Conservation (phyloP, 92 coral and sea anemone species). For the Metridium senile region DNA sequence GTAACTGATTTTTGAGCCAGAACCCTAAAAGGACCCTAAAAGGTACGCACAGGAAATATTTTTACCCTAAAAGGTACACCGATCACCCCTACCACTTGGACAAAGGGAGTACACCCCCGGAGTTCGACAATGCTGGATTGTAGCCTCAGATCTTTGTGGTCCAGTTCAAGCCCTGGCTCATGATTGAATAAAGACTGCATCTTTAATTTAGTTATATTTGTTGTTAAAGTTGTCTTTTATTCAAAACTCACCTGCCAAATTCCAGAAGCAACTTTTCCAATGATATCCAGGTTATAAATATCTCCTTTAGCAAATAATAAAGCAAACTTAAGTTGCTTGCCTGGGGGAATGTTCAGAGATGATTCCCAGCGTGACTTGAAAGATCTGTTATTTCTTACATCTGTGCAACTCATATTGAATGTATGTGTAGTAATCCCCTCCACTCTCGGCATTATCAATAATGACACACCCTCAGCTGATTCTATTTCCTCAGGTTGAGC, state of each 20-base stretch:
- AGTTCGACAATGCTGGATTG: too few relatives aligned
- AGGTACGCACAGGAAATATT: too few relatives aligned
- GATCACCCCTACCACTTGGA: too few relatives aligned
- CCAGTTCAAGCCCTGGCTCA: too few relatives aligned
- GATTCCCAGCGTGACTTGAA: constrained; percentile 79
- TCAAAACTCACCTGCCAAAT: constrained; percentile 69
- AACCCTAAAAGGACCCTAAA: too few relatives aligned
- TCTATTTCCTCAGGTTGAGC: constrained; percentile 72
- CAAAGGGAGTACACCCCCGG: too few relatives aligned
- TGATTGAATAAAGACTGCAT: too few relatives aligned
- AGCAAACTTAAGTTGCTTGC: constrained; percentile 76
- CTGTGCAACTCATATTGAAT: constrained; percentile 78
- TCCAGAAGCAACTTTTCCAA: constrained; percentile 86
- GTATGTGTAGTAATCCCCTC: constrained; percentile 71
- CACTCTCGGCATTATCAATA: constrained; percentile 87
- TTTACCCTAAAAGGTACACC: too few relatives aligned
- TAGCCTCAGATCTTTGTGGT: too few relatives aligned
- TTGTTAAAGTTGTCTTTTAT: not conserved
- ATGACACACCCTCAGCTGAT: constrained; percentile 69
- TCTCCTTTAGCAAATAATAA: constrained; percentile 79
- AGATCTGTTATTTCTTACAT: constrained; percentile 74
- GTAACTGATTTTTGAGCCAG: too few relatives aligned
- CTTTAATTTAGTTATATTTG: too few relatives aligned
- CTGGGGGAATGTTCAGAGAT: constrained; percentile 70
- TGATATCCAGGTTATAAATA: constrained; percentile 67